A percentile compares a stretch with the other conserved stretches of the same genome.
Conservation (phyloP, 2,797 vertebrate species). For the Cirrhinus molitorella region DNA sequence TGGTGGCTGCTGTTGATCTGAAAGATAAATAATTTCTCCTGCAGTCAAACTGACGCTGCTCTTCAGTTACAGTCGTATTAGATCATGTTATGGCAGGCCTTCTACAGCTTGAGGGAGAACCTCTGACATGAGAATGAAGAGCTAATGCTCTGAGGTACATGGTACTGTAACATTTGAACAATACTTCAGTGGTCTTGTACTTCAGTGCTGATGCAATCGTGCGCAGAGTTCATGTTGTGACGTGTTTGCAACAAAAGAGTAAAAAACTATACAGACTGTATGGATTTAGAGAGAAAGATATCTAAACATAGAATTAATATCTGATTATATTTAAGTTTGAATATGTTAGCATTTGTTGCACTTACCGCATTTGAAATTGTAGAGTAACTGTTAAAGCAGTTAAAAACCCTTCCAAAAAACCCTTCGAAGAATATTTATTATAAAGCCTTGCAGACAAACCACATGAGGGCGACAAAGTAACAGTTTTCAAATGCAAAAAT, state of each 20-base stretch:
- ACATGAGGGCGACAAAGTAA: slow-evolving; percentile 11
- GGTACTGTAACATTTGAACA: neutral
- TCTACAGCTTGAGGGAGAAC: slow-evolving; percentile 30
- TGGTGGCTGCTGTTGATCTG: slow-evolving; percentile 18
- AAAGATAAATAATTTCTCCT: slow-evolving; percentile 10
- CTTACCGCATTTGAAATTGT: neutral
- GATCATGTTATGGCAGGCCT: slow-evolving; percentile 42
- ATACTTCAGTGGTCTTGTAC: neutral
- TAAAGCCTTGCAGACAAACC: neutral
- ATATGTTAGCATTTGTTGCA: neutral
- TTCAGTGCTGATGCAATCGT: neutral
- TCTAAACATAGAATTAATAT: neutral
- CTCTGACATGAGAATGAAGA: slow-evolving; percentile 8
- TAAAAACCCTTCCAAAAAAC: neutral
- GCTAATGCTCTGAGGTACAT: neutral
- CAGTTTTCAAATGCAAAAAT: neutral
- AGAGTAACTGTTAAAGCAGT: neutral
- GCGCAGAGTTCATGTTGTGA: neutral
- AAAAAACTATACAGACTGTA: neutral
- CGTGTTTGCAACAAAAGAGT: neutral
- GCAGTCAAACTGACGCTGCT: neutral
- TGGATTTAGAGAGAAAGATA: neutral
- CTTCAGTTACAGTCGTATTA: neutral
- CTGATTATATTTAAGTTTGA: neutral
- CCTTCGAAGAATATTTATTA: too few species aligned